phyloP scores from a whole-genome alignment of 2,113 vertebrate genomes.

The Carassius gibelio region DNA sequence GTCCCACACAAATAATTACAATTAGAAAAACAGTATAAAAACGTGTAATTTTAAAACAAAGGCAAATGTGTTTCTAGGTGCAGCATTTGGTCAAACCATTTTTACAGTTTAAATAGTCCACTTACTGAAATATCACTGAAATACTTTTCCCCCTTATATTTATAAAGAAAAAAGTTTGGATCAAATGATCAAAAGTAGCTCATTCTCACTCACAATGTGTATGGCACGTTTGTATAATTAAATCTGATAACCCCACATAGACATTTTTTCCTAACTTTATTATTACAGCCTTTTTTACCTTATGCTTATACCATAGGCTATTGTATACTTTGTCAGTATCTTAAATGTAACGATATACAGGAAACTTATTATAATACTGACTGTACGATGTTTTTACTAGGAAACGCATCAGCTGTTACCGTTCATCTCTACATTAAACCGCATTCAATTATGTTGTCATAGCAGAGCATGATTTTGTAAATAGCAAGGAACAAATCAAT shows the following conservation, averaged over 20 bases:
- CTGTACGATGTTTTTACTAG: neutral
- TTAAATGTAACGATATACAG: neutral
- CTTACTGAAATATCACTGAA: neutral
- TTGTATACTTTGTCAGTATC: neutral
- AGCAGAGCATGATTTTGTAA: conserved; percentile 47
- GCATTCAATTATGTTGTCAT: conserved; percentile 44
- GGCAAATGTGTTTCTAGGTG: neutral
- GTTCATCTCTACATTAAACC: conserved; percentile 40
- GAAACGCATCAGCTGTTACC: neutral
- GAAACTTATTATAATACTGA: neutral
- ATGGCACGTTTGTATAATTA: too few relatives aligned
- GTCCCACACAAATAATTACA: conserved; percentile 13
- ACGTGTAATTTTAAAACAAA: neutral
- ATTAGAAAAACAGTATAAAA: neutral
- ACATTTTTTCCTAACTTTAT: neutral
- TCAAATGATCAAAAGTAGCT: neutral
- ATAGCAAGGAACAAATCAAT: conserved; percentile 49
- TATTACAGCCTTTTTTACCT: neutral
- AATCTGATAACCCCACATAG: too few relatives aligned
- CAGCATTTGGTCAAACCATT: neutral
- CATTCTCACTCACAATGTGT: neutral
- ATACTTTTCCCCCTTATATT: too few relatives aligned
- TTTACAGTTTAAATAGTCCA: neutral
- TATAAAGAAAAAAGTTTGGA: neutral
- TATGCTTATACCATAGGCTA: too few relatives aligned